phyloP scores from a whole-genome alignment of 2,888 invertebrate genomes.

The Acanthacorydalis orientalis region DNA sequence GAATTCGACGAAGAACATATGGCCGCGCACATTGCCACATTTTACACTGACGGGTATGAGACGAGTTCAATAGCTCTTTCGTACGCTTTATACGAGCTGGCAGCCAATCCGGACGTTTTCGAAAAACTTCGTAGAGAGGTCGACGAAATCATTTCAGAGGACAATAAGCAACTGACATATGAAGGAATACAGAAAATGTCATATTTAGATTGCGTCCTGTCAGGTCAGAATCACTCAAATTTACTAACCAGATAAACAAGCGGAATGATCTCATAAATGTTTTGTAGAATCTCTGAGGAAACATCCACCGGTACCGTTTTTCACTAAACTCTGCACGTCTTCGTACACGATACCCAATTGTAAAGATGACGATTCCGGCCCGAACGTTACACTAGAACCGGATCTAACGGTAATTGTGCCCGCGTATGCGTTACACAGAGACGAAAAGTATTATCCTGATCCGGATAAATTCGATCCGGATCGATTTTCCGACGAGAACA shows the following conservation, averaged over 20 bases:
- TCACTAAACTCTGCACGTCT: slow-evolving; percentile 13
- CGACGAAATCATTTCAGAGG: slow-evolving; percentile 18
- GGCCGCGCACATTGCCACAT: slow-evolving; percentile 33
- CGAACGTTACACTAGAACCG: slow-evolving; percentile 13
- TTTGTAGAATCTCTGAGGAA: slow-evolving; percentile 17
- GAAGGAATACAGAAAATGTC: slow-evolving; percentile 28
- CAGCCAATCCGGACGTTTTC: slow-evolving; percentile 27
- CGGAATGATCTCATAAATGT: too few species aligned
- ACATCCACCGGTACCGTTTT: slow-evolving; percentile 14
- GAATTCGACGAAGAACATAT: slow-evolving; percentile 26
- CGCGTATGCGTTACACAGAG: slow-evolving; percentile 15
- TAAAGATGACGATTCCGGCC: slow-evolving; percentile 14
- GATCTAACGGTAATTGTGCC: slow-evolving; percentile 13
- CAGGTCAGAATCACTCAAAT: too few species aligned
- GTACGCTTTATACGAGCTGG: slow-evolving; percentile 29
- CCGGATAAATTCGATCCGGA: slow-evolving; percentile 13
- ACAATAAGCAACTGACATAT: slow-evolving; percentile 26
- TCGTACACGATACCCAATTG: slow-evolving; percentile 11
- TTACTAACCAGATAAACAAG: too few species aligned
- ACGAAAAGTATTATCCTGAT: slow-evolving; percentile 12
- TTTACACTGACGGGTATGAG: slow-evolving; percentile 36
- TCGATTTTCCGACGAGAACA: slow-evolving; percentile 15
- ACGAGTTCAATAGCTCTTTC: slow-evolving; percentile 32
- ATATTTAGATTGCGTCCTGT: slow-evolving; percentile 29
- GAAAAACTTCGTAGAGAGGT: slow-evolving; percentile 26